Conservation (phyloP, 2,888 invertebrate genomes). For the Andrena hattorfiana region DNA sequence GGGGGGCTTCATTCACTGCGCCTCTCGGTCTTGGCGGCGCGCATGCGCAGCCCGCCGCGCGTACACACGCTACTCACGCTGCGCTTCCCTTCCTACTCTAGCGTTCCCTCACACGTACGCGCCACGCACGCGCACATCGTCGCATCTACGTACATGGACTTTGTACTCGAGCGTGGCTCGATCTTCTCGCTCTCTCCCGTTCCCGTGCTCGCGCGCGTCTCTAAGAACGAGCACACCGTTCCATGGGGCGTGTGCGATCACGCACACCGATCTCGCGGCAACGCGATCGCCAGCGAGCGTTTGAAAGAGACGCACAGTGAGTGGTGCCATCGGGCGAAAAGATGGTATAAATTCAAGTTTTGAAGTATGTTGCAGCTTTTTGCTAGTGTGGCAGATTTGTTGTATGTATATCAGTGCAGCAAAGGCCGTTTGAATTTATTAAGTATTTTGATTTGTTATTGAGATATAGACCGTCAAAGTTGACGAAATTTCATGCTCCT, state of each 20-base stretch:
- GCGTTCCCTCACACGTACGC: conserved; percentile 58
- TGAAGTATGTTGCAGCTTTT: too few relatives aligned
- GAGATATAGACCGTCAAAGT: too few relatives aligned
- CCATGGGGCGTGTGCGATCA: conserved; percentile 26
- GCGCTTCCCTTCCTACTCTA: conserved; percentile 68
- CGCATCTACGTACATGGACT: conserved; percentile 49
- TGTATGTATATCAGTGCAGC: too few relatives aligned
- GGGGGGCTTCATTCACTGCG: conserved; percentile 83
- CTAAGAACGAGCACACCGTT: conserved; percentile 24
- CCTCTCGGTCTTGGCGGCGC: conserved; percentile 72
- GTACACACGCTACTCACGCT: conserved; percentile 84
- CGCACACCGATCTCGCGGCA: conserved; percentile 28
- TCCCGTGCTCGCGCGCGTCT: background rate
- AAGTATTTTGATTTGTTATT: too few relatives aligned
- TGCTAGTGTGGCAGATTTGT: too few relatives aligned
- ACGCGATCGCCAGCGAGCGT: conserved; percentile 46
- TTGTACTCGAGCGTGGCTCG: conserved; percentile 50
- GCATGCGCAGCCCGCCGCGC: conserved; percentile 80
- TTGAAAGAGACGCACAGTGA: conserved; percentile 33
- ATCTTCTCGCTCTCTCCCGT: background rate
- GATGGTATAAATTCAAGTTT: too few relatives aligned
- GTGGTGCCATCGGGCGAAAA: too few relatives aligned
- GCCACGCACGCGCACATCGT: conserved; percentile 43
- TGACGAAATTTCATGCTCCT: too few relatives aligned
- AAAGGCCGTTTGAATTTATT: too few relatives aligned